Conservation (phyloP, 2,113 vertebrate species). For the Pluvianellus socialis region DNA sequence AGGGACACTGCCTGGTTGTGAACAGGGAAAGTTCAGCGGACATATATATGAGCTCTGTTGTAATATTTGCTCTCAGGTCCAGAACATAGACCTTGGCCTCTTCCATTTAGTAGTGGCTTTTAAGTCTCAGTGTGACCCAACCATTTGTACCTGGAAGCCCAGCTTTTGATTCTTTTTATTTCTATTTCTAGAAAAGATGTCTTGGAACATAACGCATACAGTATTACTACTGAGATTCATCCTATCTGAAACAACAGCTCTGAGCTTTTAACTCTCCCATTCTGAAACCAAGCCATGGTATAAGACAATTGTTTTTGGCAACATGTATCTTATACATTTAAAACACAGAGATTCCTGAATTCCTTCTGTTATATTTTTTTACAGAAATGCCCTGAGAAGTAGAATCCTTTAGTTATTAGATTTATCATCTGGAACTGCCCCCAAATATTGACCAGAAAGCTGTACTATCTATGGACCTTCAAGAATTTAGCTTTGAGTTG, state of each 20-base stretch:
- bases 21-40: not conserved
- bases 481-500: not conserved
- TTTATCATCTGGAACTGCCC: not conserved
- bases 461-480: not conserved
- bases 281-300: not conserved
- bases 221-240: not conserved
- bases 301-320: not conserved
- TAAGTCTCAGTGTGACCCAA: not conserved
- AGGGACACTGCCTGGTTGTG: not conserved
- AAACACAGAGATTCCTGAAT: not conserved
- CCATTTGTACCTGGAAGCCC: not conserved
- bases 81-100: not conserved
- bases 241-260: not conserved
- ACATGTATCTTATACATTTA: not conserved
- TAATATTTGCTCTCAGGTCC: not conserved
- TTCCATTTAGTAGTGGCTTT: not conserved
- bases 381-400: not conserved
- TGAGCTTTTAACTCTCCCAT: not conserved
- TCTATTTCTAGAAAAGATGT: not conserved
- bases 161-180: not conserved
- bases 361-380: not conserved
- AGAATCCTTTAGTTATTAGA: not conserved
- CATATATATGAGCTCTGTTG: not conserved
- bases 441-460: not conserved
- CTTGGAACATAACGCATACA: not conserved